A percentile compares a stretch with the other conserved stretches of the same genome.
Conservation (phyloP, 2,113 vertebrate species). For the Oncorhynchus kisutch region DNA sequence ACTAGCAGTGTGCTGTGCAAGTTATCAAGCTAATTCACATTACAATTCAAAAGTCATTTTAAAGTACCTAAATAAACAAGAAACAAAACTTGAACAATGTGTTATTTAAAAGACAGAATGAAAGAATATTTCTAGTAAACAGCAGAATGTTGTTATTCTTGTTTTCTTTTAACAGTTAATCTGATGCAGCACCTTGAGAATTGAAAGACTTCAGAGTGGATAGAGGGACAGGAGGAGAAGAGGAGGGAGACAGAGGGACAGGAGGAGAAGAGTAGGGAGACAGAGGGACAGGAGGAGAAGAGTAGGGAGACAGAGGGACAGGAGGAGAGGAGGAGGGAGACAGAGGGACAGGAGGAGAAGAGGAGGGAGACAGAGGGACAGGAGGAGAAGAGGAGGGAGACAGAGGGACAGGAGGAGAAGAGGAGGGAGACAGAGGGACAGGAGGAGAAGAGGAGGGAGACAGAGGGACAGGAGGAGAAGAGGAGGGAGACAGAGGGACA, state of each 20-base stretch:
- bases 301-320: neutral
- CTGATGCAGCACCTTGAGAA: slow-evolving; percentile 73
- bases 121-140: neutral
- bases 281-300: neutral
- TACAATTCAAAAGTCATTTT: slow-evolving; percentile 27
- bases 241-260: neutral
- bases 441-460: too few species aligned
- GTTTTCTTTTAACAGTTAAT: slow-evolving; percentile 52
- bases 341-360: neutral
- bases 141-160: slow-evolving; percentile 35
- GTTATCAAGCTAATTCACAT: slow-evolving; percentile 18
- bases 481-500: too few species aligned
- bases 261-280: neutral
- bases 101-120: slow-evolving; percentile 19
- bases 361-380: neutral
- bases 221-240: neutral
- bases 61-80: too few species aligned
- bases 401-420: too few species aligned
- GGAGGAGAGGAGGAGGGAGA: neutral
- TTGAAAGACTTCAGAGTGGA: slow-evolving; percentile 44
- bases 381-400: too few species aligned
- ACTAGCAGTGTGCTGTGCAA: slow-evolving; percentile 49
- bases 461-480: too few species aligned
- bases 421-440: too few species aligned
- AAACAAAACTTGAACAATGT: neutral